A percentile compares a stretch with the other conserved stretches of the same genome.
Conservation (phyloP, 2,888 invertebrate genomes). For the Patella pellucida region DNA sequence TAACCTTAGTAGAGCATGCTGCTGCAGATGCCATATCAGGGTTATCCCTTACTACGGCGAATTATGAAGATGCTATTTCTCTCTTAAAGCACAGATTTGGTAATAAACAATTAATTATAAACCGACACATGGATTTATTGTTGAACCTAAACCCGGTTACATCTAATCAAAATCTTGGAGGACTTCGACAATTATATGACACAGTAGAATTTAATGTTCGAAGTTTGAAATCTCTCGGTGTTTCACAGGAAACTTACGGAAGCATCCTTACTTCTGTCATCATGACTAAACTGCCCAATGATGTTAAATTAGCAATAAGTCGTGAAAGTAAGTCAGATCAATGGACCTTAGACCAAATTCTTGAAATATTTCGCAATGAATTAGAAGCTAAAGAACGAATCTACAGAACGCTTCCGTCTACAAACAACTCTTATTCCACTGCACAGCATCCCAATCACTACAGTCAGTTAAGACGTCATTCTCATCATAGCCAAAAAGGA, state of each 20-base stretch:
- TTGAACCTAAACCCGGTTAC: not conserved
- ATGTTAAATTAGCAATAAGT: not conserved
- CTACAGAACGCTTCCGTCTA: too few species aligned
- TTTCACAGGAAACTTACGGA: not conserved
- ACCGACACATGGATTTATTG: not conserved
- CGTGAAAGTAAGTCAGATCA: not conserved
- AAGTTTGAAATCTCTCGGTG: not conserved
- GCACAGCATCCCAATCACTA: too few species aligned
- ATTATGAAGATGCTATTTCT: not conserved
- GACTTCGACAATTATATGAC: not conserved
- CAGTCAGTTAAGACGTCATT: too few species aligned
- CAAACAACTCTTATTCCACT: too few species aligned
- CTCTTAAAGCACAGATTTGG: not conserved
- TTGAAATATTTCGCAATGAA: not conserved
- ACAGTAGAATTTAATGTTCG: not conserved
- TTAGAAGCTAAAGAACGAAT: not conserved
- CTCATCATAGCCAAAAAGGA: too few species aligned
- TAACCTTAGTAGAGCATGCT: not conserved
- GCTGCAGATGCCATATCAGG: not conserved
- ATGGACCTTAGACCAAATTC: not conserved
- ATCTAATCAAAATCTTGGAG: not conserved
- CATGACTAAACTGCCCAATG: not conserved
- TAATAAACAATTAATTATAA: constrained; percentile 1
- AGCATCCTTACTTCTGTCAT: not conserved
- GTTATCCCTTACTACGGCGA: not conserved